Evolutionary conservation across 2,888 invertebrate genomes (phyloP).

Genomic region (Gymnocheta viridis): DNA sequence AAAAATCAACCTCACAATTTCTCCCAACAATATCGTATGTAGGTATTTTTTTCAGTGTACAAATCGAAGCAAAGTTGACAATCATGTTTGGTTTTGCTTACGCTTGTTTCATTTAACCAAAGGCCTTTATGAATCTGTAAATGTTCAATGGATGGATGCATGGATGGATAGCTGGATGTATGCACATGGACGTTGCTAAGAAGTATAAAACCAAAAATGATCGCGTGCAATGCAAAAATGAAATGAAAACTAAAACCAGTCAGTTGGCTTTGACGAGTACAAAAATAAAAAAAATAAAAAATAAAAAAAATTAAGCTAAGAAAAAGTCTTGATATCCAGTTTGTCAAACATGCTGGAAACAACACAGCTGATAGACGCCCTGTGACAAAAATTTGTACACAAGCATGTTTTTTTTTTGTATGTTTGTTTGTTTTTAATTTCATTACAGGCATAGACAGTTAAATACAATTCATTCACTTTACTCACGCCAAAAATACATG

Average conservation of each 20-base stretch:
- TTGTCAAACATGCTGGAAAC: constrained; percentile 52
- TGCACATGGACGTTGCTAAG: constrained; percentile 32
- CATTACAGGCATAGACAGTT: constrained; percentile 1
- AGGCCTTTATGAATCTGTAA: constrained; percentile 20
- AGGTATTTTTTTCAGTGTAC: constrained; percentile 20
- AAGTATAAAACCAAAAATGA: constrained; percentile 53
- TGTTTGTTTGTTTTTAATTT: not conserved
- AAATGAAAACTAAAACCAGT: constrained; percentile 46
- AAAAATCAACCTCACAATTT: too few relatives aligned
- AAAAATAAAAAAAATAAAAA: not conserved
- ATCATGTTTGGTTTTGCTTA: constrained; percentile 52
- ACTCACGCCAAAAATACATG: not conserved
- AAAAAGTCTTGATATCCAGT: constrained; percentile 53
- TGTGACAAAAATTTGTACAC: constrained; percentile 59
- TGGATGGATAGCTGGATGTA: constrained; percentile 33
- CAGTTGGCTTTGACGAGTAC: constrained; percentile 45
- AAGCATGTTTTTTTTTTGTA: constrained; percentile 12
- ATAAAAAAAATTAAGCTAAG: not conserved
- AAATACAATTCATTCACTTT: constrained; percentile 50
- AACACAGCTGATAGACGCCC: constrained; percentile 66
- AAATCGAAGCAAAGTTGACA: constrained; percentile 52
- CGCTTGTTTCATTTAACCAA: constrained; percentile 15
- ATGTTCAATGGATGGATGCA: constrained; percentile 18
- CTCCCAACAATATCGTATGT: too few relatives aligned
- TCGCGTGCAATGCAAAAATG: constrained; percentile 55